Evolutionary conservation across 2,888 invertebrate species (phyloP).

Genomic region (Rosalia funebris): DNA sequence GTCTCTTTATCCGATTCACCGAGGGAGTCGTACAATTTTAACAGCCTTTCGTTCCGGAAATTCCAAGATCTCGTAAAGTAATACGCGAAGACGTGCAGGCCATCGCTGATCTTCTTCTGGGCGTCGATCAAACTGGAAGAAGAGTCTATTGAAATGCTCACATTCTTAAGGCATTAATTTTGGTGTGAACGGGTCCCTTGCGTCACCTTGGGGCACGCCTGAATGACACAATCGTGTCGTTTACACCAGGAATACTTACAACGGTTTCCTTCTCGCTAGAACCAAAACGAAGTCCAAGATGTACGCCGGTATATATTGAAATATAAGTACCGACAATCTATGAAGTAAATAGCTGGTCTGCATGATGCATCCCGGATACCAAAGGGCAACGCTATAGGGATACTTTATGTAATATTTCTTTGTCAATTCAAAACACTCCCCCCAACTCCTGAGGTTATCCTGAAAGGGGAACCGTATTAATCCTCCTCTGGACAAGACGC

Average conservation of each 20-base stretch:
- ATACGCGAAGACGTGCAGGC: not conserved
- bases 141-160: not conserved
- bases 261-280: slow-evolving; percentile 77
- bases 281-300: slow-evolving; percentile 76
- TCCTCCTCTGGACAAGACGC: too few relatives aligned
- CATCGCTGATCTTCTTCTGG: not conserved
- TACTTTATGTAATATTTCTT: slow-evolving; percentile 71
- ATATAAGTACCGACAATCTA: slow-evolving; percentile 73
- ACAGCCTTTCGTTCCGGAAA: not conserved
- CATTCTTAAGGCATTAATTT: not conserved
- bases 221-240: not conserved
- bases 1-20: not conserved
- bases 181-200: not conserved
- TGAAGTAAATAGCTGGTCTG: slow-evolving; percentile 75
- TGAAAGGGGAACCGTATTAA: slow-evolving; percentile 37
- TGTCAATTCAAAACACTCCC: slow-evolving; percentile 77
- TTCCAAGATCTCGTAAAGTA: not conserved
- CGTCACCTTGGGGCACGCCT: not conserved
- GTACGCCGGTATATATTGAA: slow-evolving; percentile 81
- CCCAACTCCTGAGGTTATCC: slow-evolving; percentile 87
- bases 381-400: slow-evolving; percentile 80
- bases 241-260: slow-evolving; percentile 71
- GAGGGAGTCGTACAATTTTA: not conserved
- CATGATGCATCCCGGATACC: slow-evolving; percentile 81
- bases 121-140: not conserved